Base-by-base conservation (phyloP, 2,888 invertebrate genomes). In the Tenthredo livida region DNA sequence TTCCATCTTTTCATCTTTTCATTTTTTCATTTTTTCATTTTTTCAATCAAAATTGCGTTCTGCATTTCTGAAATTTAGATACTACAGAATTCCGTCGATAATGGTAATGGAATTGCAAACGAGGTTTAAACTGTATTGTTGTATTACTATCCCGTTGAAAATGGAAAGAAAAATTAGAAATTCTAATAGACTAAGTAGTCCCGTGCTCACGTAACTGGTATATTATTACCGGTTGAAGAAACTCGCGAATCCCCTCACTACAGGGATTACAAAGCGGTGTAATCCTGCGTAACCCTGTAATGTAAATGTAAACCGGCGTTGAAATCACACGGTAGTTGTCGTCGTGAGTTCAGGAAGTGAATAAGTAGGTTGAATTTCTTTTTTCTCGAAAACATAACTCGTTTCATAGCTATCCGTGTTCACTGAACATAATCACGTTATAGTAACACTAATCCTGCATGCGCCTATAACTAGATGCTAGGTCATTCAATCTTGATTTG, bases 311-410 rank as follows among this genome's bases (percentile, higher is more conserved):
- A n/a, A 54, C 77, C 54, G 33, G 50, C 50, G 40, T 43, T 47
- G 47, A 75, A 25, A 75, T 47, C 47, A 47, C 12, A 25, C 29
- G 29, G 12, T 43, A n/a, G n/a, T 43, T 77, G 47, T 47, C 21
- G 21, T 21, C 4, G 21, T 29, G 50, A 54, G 9, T 50, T 54
- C 25, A 43, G 73, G n/a, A 77, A 29, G 50, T 77, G 29, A 73
- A 73, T 54, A 77, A 77, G 77, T 77, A 77, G 77, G 77, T 77
- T 77, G 54, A 50, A 77, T 50, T 77, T 77, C 50, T 67, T 67
- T 29, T 40, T 33, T 37, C 29, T 33, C 2, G 6, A 77, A 33
- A 73, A 73, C 37, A 43, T n/a, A 43, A 9, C 40, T 9, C 5
- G 43, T 12, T 12, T 21, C 10, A 33, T 2, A 37, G 6, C 15